Percentiles rank a stretch among this genome's conserved stretches.
Conservation (phyloP, 2,888 invertebrate species). For the Notodromas monacha region DNA sequence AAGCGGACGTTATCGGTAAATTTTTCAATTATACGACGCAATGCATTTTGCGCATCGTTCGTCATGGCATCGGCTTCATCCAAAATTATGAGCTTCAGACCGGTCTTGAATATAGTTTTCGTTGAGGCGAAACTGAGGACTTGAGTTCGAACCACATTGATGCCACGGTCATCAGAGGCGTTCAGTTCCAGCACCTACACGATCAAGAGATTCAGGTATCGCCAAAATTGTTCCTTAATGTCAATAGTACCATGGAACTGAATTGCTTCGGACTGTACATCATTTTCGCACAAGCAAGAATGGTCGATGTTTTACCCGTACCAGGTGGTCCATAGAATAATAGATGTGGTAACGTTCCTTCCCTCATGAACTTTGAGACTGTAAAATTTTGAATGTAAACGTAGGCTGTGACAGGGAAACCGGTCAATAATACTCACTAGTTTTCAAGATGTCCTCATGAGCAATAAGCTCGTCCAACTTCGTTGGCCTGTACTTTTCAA, state of each 20-base stretch:
- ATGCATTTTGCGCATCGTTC: slow-evolving; percentile 92
- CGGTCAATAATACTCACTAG: slow-evolving; percentile 34
- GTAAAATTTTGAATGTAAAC: slow-evolving; percentile 13
- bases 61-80: slow-evolving; percentile 99
- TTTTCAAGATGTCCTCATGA: slow-evolving; percentile 79
- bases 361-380: slow-evolving; percentile 37
- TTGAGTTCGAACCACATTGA: slow-evolving; percentile 68
- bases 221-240: background rate
- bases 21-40: slow-evolving; percentile 66
- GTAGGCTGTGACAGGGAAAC: background rate
- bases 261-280: slow-evolving; percentile 64
- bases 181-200: slow-evolving; percentile 57
- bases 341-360: slow-evolving; percentile 73
- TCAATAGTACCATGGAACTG: slow-evolving; percentile 46
- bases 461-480: slow-evolving; percentile 73
- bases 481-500: slow-evolving; percentile 87
- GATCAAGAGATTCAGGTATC: background rate
- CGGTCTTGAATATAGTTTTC: slow-evolving; percentile 64
- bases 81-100: slow-evolving; percentile 74
- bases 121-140: slow-evolving; percentile 89
- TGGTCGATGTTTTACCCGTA: slow-evolving; percentile 90
- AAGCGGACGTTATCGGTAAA: slow-evolving; percentile 94
- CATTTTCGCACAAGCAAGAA: slow-evolving; percentile 71
- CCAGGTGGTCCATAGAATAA: slow-evolving; percentile 94
- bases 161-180: slow-evolving; percentile 93